Evolutionary conservation across 2,797 vertebrate species (phyloP).

Genomic region (Semaprochilodus insignis): DNA sequence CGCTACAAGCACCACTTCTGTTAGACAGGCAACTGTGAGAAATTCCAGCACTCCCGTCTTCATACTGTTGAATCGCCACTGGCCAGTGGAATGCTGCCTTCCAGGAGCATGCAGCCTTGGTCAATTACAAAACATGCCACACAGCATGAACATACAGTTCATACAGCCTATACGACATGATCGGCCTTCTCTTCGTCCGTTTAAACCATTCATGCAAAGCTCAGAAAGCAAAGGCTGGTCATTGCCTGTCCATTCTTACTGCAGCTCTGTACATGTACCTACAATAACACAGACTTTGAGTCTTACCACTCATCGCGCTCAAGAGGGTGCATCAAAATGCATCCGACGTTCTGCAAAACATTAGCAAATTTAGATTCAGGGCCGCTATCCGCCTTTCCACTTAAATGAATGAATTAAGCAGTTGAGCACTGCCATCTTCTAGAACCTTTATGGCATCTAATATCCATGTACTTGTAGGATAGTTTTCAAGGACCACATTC

Average conservation of each 20-base stretch:
- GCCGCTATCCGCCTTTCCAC: background rate
- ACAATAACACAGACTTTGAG: too few species aligned
- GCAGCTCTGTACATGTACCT: too few species aligned
- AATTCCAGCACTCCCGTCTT: slow-evolving; percentile 47
- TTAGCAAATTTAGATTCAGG: background rate
- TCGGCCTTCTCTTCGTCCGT: background rate
- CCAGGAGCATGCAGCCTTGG: slow-evolving; percentile 28
- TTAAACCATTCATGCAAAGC: background rate
- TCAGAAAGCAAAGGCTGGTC: background rate
- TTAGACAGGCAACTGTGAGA: slow-evolving; percentile 47
- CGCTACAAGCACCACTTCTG: slow-evolving; percentile 38
- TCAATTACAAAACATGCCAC: slow-evolving; percentile 21
- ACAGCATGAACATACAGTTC: background rate
- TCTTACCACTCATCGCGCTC: too few species aligned
- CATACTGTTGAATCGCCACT: slow-evolving; percentile 34
- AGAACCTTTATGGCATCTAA: background rate
- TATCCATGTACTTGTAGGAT: background rate
- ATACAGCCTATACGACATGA: slow-evolving; percentile 3
- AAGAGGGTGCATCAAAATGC: background rate
- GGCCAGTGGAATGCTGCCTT: slow-evolving; percentile 30
- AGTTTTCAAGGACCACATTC: background rate
- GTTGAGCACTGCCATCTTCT: background rate
- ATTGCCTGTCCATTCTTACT: too few species aligned
- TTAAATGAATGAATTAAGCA: slow-evolving; percentile 6
- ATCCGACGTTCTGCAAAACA: background rate